A percentile compares a stretch with the other conserved stretches of the same genome.
These are phyloP conservation scores for Palythoa grandiflora DNA, from an alignment of 92 coral and sea anemone species.

Conservation along the genomic window DNA sequence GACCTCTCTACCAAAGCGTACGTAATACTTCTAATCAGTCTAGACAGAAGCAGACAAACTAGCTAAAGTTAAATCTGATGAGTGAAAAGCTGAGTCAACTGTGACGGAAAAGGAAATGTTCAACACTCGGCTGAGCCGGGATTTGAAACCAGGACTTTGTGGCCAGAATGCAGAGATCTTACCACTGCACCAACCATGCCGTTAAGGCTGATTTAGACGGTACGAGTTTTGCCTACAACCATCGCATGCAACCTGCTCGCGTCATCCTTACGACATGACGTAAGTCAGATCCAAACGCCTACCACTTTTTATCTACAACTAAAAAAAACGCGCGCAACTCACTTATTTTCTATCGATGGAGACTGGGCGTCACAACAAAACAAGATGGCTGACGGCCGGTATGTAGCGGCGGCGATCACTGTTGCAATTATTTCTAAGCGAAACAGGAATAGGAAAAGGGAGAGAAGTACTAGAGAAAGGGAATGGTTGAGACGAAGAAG, in stretches of 20 bases:
- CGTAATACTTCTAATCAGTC: no score
- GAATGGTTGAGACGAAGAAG: constrained; percentile 58
- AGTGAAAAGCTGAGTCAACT: no score
- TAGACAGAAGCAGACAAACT: no score
- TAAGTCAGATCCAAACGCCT: not conserved
- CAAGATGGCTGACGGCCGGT: constrained; percentile 1
- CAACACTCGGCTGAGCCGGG: no score
- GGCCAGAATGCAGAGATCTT: no score
- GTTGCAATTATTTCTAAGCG: constrained; percentile 52
- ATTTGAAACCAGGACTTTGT: no score
- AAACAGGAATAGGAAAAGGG: constrained; percentile 40
- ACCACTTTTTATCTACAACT: not conserved
- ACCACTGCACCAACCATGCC: no score
- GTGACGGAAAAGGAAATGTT: no score
- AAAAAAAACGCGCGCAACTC: not conserved
- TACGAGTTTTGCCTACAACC: not conserved
- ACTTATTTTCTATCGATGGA: not conserved
- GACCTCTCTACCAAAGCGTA: no score
- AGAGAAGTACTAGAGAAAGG: constrained; percentile 46
- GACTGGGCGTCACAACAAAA: not conserved
- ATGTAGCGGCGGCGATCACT: constrained; percentile 35
- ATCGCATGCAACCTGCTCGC: not conserved
- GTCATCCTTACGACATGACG: not conserved
- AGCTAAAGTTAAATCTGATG: no score
- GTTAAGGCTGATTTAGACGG: no score